Evolutionary conservation across 2,113 vertebrate genomes (phyloP).

Genomic region (Tyto alba): DNA sequence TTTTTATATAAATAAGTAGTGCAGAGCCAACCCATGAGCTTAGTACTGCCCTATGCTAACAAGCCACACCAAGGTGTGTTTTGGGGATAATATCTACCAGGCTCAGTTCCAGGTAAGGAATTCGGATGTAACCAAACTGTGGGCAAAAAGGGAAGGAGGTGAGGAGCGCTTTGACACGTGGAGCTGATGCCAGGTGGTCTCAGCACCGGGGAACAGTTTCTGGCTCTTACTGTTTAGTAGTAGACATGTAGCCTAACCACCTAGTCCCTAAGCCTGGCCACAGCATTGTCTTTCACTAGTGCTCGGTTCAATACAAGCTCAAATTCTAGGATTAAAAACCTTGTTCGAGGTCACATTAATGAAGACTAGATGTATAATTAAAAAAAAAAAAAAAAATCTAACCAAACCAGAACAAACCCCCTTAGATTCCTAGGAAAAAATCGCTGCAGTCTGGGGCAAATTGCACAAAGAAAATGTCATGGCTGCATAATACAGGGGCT

Average conservation of each 20-base stretch:
- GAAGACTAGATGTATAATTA: neutral
- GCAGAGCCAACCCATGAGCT: neutral
- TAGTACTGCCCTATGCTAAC: neutral
- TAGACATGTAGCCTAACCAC: neutral
- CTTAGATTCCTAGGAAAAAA: neutral
- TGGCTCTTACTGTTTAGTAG: neutral
- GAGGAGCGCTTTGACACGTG: fast-evolving
- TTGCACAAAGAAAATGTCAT: neutral
- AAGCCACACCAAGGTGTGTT: neutral
- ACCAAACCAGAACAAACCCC: neutral
- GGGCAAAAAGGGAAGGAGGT: neutral
- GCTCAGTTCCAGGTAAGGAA: neutral
- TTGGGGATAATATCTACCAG: neutral
- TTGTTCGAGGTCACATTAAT: neutral
- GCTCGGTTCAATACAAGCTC: neutral
- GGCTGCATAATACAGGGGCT: neutral
- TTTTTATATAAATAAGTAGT: neutral
- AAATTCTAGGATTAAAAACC: neutral
- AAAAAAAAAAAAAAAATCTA: neutral
- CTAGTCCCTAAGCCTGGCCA: neutral
- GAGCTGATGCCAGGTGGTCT: neutral
- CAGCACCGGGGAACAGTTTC: neutral
- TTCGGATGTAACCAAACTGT: neutral
- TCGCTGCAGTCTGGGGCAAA: neutral
- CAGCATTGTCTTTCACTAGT: neutral